Conservation (phyloP, 2,113 vertebrate species). For the Ardeotis arabs region DNA sequence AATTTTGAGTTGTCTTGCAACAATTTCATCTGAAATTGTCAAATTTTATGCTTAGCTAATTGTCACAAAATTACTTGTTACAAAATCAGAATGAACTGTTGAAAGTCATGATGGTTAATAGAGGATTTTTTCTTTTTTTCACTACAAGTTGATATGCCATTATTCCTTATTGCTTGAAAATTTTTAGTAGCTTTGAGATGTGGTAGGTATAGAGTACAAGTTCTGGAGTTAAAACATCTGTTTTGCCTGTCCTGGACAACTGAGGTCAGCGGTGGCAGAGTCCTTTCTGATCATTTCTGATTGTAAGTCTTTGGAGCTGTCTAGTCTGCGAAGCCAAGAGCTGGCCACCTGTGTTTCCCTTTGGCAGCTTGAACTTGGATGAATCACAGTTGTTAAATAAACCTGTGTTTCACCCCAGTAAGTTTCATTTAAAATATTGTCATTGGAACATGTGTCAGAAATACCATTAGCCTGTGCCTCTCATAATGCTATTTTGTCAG, state of each 20-base stretch:
- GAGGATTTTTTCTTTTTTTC: not conserved
- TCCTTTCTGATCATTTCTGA: not conserved
- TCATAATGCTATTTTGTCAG: not conserved
- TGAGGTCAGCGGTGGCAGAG: not conserved
- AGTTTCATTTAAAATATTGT: not conserved
- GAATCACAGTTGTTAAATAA: not conserved
- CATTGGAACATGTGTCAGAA: not conserved
- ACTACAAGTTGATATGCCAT: not conserved
- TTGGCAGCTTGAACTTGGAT: not conserved
- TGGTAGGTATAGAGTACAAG: not conserved
- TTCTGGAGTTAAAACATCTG: not conserved
- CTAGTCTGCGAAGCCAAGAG: not conserved
- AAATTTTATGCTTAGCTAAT: not conserved
- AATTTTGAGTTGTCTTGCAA: not conserved
- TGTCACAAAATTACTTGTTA: not conserved
- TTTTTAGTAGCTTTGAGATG: not conserved
- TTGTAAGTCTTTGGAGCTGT: not conserved
- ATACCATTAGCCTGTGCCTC: not conserved
- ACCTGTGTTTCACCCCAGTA: not conserved
- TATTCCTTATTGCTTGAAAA: not conserved
- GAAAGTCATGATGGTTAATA: not conserved
- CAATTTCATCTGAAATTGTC: not conserved
- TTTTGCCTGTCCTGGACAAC: not conserved
- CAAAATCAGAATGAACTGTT: not conserved
- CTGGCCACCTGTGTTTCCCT: not conserved